A percentile compares a stretch with the other conserved stretches of the same genome.
Evolutionary conservation across 2,888 invertebrate genomes (phyloP).

Genomic region (Pristionchus entomophagus): DNA sequence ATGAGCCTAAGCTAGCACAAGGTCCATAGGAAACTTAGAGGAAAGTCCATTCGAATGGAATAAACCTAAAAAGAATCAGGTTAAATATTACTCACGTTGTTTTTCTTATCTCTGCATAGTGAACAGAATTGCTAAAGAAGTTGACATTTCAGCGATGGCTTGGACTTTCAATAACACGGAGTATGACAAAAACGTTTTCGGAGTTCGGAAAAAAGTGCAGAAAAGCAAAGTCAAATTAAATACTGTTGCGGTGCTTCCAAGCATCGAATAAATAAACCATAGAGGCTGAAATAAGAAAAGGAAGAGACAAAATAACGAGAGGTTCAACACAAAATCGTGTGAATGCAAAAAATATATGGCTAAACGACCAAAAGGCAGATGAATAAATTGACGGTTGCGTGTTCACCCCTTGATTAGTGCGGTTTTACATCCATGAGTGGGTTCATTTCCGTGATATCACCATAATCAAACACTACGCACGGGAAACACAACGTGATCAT

Average conservation of each 20-base stretch:
- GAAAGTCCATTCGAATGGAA: background rate
- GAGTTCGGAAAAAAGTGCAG: background rate
- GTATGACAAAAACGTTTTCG: background rate
- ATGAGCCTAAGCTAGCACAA: background rate
- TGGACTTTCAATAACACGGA: background rate
- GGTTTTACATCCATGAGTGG: no score
- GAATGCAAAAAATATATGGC: background rate
- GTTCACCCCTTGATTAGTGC: no score
- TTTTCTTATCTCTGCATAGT: background rate
- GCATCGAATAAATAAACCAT: background rate
- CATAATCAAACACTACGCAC: no score
- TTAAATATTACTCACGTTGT: no score
- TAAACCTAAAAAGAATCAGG: background rate
- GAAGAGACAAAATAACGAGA: background rate
- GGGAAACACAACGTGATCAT: no score
- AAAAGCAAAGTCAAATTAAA: background rate
- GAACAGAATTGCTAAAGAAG: background rate
- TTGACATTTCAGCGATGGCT: background rate
- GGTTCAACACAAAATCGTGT: background rate
- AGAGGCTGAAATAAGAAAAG: background rate
- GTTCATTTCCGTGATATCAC: no score
- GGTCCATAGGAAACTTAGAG: background rate
- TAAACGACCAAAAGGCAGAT: background rate
- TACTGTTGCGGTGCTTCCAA: background rate
- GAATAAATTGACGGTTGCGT: no score